Evolutionary conservation across 2,797 vertebrate species (phyloP).

Genomic region (Gephyroberyx darwinii): DNA sequence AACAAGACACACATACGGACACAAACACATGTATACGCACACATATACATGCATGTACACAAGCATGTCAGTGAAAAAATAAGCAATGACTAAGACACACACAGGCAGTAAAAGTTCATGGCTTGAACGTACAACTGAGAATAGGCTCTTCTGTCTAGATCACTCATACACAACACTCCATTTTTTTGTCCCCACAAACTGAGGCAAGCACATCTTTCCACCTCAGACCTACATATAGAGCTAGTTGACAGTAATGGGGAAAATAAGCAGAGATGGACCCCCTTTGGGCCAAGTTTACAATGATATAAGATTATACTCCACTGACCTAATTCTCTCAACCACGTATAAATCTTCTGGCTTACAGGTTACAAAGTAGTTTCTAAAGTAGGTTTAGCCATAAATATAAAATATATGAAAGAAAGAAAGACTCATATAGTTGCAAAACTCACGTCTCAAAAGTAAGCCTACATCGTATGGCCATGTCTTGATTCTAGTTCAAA

Average conservation of each 20-base stretch:
- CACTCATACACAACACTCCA: neutral
- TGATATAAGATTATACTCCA: neutral
- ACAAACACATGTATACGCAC: neutral
- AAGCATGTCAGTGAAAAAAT: neutral
- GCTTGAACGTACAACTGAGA: neutral
- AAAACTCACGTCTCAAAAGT: neutral
- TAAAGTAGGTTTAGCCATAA: too few species aligned
- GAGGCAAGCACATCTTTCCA: neutral
- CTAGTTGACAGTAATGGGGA: neutral
- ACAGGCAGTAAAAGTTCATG: neutral
- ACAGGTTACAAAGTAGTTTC: neutral
- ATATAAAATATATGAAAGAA: neutral
- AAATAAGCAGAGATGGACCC: neutral
- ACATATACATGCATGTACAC: neutral
- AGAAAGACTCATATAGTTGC: too few species aligned
- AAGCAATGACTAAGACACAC: neutral
- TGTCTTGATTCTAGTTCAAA: neutral
- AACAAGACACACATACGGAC: neutral
- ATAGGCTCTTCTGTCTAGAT: neutral
- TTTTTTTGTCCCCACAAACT: neutral
- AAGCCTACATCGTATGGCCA: neutral
- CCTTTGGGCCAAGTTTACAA: neutral
- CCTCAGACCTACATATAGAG: neutral
- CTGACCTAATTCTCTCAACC: neutral
- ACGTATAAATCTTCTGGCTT: neutral